phyloP scores from a whole-genome alignment of 2,113 vertebrate genomes.

The Gallinago undulata region DNA sequence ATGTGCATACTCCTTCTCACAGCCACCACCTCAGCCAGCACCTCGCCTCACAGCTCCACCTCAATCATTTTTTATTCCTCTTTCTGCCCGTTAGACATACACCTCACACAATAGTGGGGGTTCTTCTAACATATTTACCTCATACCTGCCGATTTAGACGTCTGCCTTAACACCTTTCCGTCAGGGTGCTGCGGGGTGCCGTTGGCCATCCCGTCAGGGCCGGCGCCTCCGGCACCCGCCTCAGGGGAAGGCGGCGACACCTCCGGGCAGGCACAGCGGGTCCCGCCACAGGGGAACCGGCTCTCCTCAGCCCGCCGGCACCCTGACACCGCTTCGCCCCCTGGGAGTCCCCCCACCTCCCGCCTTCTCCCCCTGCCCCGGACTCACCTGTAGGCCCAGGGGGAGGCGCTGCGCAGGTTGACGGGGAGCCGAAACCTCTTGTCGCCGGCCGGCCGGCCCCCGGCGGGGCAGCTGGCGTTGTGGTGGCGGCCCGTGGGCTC shows the following conservation, averaged over 20 bases:
- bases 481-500: slow-evolving; percentile 79
- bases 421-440: slow-evolving; percentile 81
- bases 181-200: neutral
- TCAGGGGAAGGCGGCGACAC: neutral
- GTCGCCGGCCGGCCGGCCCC: slow-evolving; percentile 53
- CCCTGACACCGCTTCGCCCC: neutral
- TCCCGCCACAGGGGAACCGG: neutral
- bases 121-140: neutral
- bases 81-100: neutral
- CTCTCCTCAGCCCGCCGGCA: neutral
- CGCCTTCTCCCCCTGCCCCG: neutral
- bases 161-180: neutral
- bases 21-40: too few relatives aligned
- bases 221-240: fast-evolving
- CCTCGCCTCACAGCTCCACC: neutral
- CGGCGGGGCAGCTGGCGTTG: slow-evolving; percentile 84
- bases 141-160: fast-evolving
- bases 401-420: slow-evolving; percentile 90
- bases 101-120: neutral
- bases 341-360: neutral
- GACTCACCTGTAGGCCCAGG: slow-evolving; percentile 92
- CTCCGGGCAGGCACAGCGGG: neutral
- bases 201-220: fast-evolving
- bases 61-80: neutral
- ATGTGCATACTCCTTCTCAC: neutral